phyloP scores from a whole-genome alignment of 2,797 vertebrate species.

The Megaceryle alcyon region DNA sequence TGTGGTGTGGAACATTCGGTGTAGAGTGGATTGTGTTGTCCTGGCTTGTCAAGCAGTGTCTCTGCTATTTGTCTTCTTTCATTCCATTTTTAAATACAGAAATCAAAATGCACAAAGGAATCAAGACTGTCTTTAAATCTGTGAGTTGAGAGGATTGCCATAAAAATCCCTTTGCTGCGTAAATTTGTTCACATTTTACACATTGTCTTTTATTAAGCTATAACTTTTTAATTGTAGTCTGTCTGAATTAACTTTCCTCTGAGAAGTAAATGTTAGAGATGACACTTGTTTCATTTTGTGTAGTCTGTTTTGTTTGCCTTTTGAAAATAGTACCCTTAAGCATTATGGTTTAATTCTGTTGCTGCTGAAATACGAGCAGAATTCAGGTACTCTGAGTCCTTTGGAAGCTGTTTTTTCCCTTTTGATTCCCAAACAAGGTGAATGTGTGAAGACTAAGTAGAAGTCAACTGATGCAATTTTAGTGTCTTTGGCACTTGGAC shows the following conservation, averaged over 20 bases:
- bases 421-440: not conserved
- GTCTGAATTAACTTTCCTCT: not conserved
- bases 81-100: not conserved
- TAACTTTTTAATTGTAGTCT: slow-evolving; percentile 4
- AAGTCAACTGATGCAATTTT: not conserved
- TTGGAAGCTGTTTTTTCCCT: not conserved
- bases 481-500: not conserved
- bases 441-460: not conserved
- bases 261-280: not conserved
- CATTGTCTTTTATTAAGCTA: not conserved
- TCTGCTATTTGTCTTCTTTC: not conserved
- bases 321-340: not conserved
- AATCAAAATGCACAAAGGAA: not conserved
- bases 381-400: not conserved
- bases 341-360: not conserved
- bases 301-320: not conserved
- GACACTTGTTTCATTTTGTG: not conserved
- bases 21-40: no score
- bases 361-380: not conserved
- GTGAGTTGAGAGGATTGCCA: not conserved
- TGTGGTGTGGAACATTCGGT: not conserved
- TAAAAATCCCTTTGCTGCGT: not conserved
- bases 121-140: not conserved
- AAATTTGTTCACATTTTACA: not conserved
- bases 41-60: not conserved